Evolutionary conservation across 2,888 invertebrate genomes (phyloP).

Genomic region (Sycophila texana): DNA sequence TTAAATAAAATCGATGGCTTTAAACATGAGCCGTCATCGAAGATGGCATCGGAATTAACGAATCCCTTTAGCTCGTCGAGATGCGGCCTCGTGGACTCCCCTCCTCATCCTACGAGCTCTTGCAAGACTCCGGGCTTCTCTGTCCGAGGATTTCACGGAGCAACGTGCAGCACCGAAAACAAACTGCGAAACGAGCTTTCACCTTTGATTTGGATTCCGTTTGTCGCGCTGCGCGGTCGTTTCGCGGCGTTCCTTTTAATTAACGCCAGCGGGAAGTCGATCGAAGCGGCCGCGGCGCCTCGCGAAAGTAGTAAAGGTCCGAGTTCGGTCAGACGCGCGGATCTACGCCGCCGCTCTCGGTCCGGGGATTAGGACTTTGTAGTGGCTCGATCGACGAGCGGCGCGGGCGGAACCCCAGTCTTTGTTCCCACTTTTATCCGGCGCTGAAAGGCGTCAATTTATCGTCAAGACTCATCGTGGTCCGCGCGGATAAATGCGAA

Average conservation of each 20-base stretch:
- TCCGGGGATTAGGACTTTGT: no score
- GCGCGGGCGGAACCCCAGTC: no score
- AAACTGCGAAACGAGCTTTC: conserved; percentile 28
- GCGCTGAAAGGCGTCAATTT: no score
- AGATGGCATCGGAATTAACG: no score
- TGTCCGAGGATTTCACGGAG: not conserved
- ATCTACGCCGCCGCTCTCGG: no score
- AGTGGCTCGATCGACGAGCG: no score
- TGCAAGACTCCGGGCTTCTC: not conserved
- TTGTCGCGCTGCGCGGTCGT: conserved; percentile 59
- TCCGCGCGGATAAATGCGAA: no score
- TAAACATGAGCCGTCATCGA: no score
- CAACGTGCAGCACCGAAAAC: conserved; percentile 1
- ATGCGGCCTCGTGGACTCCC: not conserved
- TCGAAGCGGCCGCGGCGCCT: not conserved
- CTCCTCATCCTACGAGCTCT: not conserved
- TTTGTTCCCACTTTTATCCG: no score
- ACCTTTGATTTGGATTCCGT: conserved; percentile 70
- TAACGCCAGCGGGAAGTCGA: conserved; percentile 24
- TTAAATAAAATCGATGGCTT: no score
- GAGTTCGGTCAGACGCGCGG: conserved; percentile 28
- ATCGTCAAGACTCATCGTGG: no score
- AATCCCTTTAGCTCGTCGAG: no score
- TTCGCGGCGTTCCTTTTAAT: conserved; percentile 42
- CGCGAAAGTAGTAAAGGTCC: conserved; percentile 31